Base-by-base conservation (phyloP, 2,113 vertebrate genomes). In the Plotosus lineatus region DNA sequence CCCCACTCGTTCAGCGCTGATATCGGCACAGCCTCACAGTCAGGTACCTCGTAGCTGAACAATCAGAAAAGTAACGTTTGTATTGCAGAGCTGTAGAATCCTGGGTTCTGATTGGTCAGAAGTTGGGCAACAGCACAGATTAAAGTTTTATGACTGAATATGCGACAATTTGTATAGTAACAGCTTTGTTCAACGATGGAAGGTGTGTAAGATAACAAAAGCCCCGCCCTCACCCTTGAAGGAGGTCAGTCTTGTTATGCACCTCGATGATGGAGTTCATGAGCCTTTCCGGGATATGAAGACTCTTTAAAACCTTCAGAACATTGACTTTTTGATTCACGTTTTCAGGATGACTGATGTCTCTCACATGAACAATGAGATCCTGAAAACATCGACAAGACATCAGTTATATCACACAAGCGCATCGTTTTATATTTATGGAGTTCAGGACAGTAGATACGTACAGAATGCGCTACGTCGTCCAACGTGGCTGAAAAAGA, bases 401-500 rank as follows among this genome's bases (percentile, higher is more conserved):
- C 7, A 28, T 28, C 33, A 12, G 31, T 28, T 17, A 58, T 21
- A 9, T 38, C 50, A 26, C 15, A 12, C 8, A 2, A 50, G 23
- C 28, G 9, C 19, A 9, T 19, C 5, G 23, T 10, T 36, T 50
- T 50, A 46, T 23, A 5, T 44, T 17, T 26, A 6, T 1, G 14
- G 21, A 0, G 2, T n/a, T 17, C n/a, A 4, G n/a, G 28, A 31
- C 19, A 38, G 15, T 6, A 1, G 51, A 31, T 68, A 89, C 94
- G 71, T 91, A 98, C 97, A 0, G 97, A 95, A 73, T 93, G 93
- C 12, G 90, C 93, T 23, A 98, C 95, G 14, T 99, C 97, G 44
- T 98, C 95, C 82, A 99, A 88, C 0, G 97, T 98, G 83, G 97
- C 95, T 1, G 95, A 95, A 90, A 99, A 99, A 44, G 97, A 96